phyloP scores from a whole-genome alignment of 2,113 vertebrate species.

The Setophaga petechia region DNA sequence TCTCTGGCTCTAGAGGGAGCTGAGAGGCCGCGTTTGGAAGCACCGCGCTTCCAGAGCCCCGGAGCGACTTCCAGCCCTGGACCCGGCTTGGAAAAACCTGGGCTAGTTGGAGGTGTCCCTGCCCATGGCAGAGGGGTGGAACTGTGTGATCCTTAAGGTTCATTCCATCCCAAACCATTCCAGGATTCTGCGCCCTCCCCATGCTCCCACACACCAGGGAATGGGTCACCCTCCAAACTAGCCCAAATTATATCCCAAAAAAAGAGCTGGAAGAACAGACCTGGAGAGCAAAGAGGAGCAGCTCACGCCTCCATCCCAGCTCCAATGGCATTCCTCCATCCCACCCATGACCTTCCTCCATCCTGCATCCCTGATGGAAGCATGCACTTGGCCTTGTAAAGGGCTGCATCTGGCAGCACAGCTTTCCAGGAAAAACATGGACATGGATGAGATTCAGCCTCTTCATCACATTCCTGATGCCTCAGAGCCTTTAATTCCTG shows the following conservation, averaged over 20 bases:
- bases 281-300: background rate
- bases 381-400: background rate
- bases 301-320: accelerated
- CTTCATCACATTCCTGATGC: background rate
- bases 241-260: background rate
- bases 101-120: background rate
- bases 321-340: background rate
- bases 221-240: background rate
- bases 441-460: background rate
- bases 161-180: background rate
- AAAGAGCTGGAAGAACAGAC: background rate
- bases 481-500: background rate
- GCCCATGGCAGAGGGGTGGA: background rate
- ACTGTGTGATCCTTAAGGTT: background rate
- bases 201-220: background rate
- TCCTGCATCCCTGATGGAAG: background rate
- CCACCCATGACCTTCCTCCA: background rate
- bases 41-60: accelerated
- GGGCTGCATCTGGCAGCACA: background rate
- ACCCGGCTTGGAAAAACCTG: background rate
- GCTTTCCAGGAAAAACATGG: background rate
- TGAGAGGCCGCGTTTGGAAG: background rate
- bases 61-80: background rate
- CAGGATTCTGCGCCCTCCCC: background rate
- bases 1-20: conserved; percentile 38